Evolutionary conservation across 2,113 vertebrate genomes (phyloP).

Genomic region (Meleagris gallopavo): DNA sequence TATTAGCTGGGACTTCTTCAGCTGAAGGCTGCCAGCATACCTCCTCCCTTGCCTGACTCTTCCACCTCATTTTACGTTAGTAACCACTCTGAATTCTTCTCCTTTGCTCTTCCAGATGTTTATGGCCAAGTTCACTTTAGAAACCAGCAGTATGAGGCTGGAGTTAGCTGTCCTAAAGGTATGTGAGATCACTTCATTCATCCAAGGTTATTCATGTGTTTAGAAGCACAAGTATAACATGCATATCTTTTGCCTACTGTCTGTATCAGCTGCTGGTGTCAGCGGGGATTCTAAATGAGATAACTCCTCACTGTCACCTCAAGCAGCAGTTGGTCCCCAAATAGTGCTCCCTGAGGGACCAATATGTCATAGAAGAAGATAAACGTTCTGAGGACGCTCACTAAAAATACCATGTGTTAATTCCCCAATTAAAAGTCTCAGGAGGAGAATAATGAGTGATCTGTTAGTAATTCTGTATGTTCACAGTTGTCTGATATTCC

Average conservation of each 20-base stretch:
- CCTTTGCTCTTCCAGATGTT: neutral
- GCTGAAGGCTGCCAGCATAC: neutral
- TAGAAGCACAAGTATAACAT: neutral
- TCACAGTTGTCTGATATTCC: conserved; percentile 25
- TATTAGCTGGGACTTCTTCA: neutral
- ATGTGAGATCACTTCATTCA: neutral
- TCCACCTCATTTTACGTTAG: neutral
- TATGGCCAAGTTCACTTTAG: neutral
- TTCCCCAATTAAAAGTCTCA: conserved; percentile 54
- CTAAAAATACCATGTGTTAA: conserved; percentile 18
- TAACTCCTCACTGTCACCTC: conserved; percentile 49
- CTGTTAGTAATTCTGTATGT: conserved; percentile 34
- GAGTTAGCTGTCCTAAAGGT: neutral
- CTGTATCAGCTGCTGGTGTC: neutral
- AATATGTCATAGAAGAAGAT: neutral
- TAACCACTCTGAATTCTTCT: neutral
- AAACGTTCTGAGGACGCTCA: conserved; percentile 41
- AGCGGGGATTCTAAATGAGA: conserved; percentile 17
- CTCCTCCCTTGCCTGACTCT: neutral
- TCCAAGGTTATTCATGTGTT: neutral
- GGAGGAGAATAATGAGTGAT: conserved; percentile 54
- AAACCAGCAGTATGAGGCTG: neutral
- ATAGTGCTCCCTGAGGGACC: conserved; percentile 24
- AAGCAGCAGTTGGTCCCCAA: neutral
- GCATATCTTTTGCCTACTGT: neutral